Evolutionary conservation across 1,140 invertebrate genomes (phyloP).

Genomic region (Drosophila ficusphila): DNA sequence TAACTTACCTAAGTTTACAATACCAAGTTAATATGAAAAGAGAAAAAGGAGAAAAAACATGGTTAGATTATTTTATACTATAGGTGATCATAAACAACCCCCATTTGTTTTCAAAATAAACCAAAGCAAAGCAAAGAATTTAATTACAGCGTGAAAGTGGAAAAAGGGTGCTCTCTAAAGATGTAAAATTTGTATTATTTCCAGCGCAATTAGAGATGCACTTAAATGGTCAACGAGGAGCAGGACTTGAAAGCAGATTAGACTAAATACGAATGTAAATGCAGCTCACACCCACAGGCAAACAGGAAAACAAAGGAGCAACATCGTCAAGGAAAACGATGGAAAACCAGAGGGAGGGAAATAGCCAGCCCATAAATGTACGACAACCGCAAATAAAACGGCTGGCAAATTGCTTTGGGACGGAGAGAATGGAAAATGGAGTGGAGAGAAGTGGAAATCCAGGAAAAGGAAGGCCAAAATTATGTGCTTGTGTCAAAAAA

Average conservation of each 20-base stretch:
- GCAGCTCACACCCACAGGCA: constrained; percentile 12
- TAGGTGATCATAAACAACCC: no score
- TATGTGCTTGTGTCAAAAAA: constrained; percentile 59
- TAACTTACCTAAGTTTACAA: constrained; percentile 11
- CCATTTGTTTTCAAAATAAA: neutral
- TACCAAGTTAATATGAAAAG: constrained; percentile 17
- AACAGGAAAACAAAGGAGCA: constrained; percentile 35
- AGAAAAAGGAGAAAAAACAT: neutral
- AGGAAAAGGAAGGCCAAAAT: constrained; percentile 41
- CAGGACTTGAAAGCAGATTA: constrained; percentile 65
- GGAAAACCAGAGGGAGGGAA: constrained; percentile 6
- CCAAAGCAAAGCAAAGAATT: constrained; percentile 2
- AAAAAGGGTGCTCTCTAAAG: constrained; percentile 13
- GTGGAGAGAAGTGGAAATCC: neutral
- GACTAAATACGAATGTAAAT: constrained; percentile 58
- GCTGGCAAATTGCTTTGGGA: constrained; percentile 68
- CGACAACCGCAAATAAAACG: constrained; percentile 80
- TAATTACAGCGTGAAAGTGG: constrained; percentile 1
- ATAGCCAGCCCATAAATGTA: constrained; percentile 61
- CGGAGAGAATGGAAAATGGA: constrained; percentile 2
- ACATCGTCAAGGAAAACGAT: constrained; percentile 12
- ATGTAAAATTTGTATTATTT: constrained; percentile 69
- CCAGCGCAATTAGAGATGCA: constrained; percentile 75
- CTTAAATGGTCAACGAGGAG: constrained; percentile 77
- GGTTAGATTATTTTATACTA: neutral